phyloP scores from a whole-genome alignment of 2,113 vertebrate genomes.

The Clarias gariepinus region DNA sequence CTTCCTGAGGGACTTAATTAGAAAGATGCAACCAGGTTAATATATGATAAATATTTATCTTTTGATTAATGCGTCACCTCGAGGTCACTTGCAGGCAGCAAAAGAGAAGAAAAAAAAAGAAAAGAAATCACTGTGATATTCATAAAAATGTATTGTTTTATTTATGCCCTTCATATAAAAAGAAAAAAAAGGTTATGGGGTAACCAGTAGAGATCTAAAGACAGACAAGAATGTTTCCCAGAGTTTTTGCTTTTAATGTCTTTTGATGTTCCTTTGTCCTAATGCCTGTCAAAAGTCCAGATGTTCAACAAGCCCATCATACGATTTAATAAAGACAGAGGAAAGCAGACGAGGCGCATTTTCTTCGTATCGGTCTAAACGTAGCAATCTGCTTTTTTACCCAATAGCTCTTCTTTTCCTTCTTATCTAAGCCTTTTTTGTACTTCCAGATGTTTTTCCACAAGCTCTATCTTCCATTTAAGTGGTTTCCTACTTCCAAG shows the following conservation, averaged over 20 bases:
- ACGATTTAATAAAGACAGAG: constrained; percentile 30
- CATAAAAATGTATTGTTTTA: neutral
- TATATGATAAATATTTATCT: constrained; percentile 21
- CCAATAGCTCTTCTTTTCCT: constrained; percentile 23
- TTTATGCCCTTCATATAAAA: neutral
- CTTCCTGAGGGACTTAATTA: constrained; percentile 46
- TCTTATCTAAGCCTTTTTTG: constrained; percentile 35
- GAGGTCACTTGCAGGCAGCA: no score
- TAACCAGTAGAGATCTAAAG: neutral
- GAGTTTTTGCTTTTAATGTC: no score
- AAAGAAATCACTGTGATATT: neutral
- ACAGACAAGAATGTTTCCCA: neutral
- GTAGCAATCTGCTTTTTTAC: neutral
- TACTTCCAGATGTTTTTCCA: constrained; percentile 40
- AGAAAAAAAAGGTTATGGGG: neutral
- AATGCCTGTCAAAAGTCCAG: constrained; percentile 22
- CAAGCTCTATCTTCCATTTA: constrained; percentile 4
- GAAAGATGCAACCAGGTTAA: constrained; percentile 40
- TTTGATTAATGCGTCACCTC: neutral
- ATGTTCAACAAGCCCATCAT: constrained; percentile 22
- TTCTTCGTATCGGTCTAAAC: constrained; percentile 23
- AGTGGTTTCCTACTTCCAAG: constrained; percentile 26
- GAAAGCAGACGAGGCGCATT: constrained; percentile 27
- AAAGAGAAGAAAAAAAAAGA: neutral
- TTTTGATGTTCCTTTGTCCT: constrained; percentile 13